phyloP scores from a whole-genome alignment of 2,797 vertebrate genomes.

The Pyrocephalus nanus region DNA sequence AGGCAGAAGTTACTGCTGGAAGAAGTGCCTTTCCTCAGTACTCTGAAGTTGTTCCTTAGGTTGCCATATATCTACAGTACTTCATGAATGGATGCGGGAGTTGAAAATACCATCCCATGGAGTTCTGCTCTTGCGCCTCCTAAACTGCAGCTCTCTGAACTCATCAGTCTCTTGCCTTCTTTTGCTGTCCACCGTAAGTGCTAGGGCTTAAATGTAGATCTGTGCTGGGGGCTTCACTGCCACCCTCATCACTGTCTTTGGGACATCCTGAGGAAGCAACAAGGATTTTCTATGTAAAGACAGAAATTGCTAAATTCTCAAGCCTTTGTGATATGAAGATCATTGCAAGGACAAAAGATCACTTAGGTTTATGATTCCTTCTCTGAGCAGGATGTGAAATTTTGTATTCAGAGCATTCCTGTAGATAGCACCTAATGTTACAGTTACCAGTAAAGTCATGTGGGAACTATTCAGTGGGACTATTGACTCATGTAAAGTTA shows the following conservation, averaged over 20 bases:
- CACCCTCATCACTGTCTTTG: not conserved
- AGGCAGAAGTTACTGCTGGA: not conserved
- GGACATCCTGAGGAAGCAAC: not conserved
- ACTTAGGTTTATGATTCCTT: not conserved
- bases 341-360: not conserved
- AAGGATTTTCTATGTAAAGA: not conserved
- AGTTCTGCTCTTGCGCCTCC: not conserved
- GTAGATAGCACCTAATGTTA: not conserved
- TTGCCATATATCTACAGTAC: not conserved
- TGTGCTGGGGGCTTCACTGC: not conserved
- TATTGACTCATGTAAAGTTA: not conserved
- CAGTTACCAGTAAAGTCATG: not conserved
- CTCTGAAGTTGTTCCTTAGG: not conserved
- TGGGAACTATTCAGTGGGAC: not conserved
- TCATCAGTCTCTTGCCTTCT: not conserved
- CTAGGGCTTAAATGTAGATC: not conserved
- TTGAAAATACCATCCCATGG: not conserved
- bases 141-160: not conserved
- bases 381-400: not conserved
- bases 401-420: not conserved
- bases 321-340: not conserved
- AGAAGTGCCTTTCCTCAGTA: not conserved
- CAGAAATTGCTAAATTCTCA: not conserved
- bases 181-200: not conserved
- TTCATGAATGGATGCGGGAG: accelerated